Percentiles rank a stretch among this genome's conserved stretches.
Evolutionary conservation across 2,113 vertebrate species (phyloP).

Genomic region (Siniperca knerii): DNA sequence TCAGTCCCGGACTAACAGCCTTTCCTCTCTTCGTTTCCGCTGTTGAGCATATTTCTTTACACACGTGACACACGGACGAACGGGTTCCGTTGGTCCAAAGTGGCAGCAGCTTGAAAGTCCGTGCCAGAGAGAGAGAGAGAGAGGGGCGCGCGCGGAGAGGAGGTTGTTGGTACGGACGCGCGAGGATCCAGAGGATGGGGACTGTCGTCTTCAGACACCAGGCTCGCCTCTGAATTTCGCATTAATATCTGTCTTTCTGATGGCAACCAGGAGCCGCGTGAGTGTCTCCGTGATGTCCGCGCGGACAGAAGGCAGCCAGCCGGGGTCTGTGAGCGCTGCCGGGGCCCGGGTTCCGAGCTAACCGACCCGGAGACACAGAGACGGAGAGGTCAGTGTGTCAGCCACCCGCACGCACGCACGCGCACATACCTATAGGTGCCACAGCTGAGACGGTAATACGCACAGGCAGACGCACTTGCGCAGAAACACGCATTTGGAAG

Average conservation of each 20-base stretch:
- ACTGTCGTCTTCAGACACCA: background rate
- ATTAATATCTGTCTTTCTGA: background rate
- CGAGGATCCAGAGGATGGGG: conserved; percentile 18
- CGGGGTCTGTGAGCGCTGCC: background rate
- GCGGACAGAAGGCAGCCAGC: background rate
- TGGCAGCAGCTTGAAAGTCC: background rate
- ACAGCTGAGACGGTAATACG: too few relatives aligned
- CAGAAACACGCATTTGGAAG: too few relatives aligned
- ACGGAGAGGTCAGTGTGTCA: conserved; percentile 57
- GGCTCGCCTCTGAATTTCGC: too few relatives aligned
- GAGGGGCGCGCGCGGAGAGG: too few relatives aligned
- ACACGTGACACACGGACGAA: background rate
- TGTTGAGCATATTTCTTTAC: background rate
- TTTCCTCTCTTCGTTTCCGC: background rate
- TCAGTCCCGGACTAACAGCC: background rate
- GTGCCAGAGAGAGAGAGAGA: too few relatives aligned
- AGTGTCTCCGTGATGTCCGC: background rate
- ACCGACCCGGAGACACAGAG: background rate
- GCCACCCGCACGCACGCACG: background rate
- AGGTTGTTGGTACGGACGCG: background rate
- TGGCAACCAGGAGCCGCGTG: conserved; percentile 22
- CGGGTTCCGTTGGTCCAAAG: conserved; percentile 1
- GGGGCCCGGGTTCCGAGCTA: conserved; percentile 1
- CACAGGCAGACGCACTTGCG: background rate
- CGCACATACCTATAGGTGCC: background rate